Evolutionary conservation across 2,797 vertebrate species (phyloP).

Genomic region (Pipistrellus pygmaeus): DNA sequence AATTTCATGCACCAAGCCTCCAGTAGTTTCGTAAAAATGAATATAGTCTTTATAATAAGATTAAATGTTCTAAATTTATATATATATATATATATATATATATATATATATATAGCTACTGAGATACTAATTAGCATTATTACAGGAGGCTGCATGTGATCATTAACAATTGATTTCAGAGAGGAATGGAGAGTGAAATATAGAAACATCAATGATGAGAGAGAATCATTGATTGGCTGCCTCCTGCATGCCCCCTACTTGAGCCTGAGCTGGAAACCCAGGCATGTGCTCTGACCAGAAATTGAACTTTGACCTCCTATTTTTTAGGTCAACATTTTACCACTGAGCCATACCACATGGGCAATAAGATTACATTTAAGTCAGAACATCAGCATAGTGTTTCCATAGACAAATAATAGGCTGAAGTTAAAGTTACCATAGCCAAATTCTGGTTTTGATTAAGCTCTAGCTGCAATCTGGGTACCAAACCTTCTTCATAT

Average conservation of each 20-base stretch:
- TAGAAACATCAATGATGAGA: neutral
- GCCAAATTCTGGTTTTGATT: conserved; percentile 28
- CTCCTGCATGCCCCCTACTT: neutral
- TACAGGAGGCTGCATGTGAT: too few species aligned
- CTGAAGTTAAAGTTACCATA: neutral
- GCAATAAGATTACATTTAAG: neutral
- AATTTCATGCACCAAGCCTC: too few species aligned
- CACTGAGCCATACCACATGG: neutral
- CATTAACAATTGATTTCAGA: too few species aligned
- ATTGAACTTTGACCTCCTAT: neutral
- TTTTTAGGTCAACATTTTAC: neutral
- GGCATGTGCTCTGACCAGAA: too few species aligned
- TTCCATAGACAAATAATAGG: neutral
- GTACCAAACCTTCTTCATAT: neutral
- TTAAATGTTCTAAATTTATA: neutral
- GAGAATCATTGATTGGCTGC: neutral
- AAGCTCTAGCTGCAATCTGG: neutral
- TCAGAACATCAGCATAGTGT: neutral
- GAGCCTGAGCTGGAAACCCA: neutral
- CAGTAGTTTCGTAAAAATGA: neutral
- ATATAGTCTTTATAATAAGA: neutral
- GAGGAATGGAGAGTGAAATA: neutral
- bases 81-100: too few species aligned
- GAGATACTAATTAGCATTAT: too few species aligned
- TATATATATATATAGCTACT: too few species aligned